Conservation (phyloP, 2,113 vertebrate species). For the Phaethornis superciliosus region DNA sequence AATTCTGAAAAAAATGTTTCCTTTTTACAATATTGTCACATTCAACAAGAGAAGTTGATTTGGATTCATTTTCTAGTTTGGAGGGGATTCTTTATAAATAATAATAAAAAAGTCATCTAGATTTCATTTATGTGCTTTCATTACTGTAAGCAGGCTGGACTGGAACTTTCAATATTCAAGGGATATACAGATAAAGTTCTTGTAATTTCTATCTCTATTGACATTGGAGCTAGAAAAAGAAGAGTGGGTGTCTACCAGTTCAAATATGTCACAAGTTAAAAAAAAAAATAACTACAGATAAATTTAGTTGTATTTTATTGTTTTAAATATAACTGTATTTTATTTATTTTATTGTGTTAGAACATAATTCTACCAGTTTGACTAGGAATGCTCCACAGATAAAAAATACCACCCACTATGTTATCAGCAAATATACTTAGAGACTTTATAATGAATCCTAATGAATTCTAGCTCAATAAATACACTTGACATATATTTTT, state of each 20-base stretch:
- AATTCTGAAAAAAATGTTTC: background rate
- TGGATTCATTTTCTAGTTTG: background rate
- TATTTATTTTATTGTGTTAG: background rate
- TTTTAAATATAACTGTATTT: background rate
- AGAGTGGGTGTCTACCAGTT: background rate
- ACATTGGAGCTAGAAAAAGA: background rate
- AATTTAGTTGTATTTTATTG: background rate
- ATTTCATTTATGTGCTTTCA: background rate
- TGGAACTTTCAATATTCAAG: background rate
- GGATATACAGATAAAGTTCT: background rate
- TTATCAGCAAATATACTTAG: background rate
- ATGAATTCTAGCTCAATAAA: background rate
- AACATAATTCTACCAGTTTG: background rate
- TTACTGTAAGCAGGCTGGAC: background rate
- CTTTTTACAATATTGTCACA: background rate
- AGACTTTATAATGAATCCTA: background rate
- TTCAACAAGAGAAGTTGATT: background rate
- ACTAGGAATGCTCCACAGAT: background rate
- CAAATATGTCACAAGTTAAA: background rate
- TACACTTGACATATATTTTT: background rate
- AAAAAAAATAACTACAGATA: accelerated
- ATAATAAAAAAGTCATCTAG: background rate
- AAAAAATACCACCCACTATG: background rate
- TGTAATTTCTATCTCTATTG: background rate
- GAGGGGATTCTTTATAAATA: background rate